Base-by-base conservation (phyloP, 2,888 invertebrate species). In the Ormyrus pomaceus region DNA sequence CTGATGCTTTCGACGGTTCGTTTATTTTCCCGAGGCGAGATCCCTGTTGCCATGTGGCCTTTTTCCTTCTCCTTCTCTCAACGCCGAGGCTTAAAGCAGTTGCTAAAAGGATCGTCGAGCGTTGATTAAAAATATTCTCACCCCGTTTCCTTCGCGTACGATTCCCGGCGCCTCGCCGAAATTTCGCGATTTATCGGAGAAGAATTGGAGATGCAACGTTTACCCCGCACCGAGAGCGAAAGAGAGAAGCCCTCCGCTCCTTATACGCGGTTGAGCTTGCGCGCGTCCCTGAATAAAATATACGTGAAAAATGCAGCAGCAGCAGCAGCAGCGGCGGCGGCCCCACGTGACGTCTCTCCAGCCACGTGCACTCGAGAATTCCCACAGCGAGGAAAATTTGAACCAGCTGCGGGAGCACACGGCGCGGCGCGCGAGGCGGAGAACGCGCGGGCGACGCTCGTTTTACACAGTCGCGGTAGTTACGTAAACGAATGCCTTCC, bases 401-500 rank as follows among this genome's bases (percentile, higher is more conserved):
- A 79, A 51, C 45, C 34, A 11, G 19, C 45, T 34, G 45, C 19
- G 19, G 19, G 48, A n/a, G n/a, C n/a, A n/a, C n/a, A n/a, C n/a
- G 1, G 19, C 19, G 19, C 19, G 1, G 19, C 19, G 61, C 11
- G 8, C 45, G 5, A 8, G 11, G 3, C 46, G n/a, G 58, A 34
- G 34, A 34, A 2, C 34, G n/a, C n/a, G n/a, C n/a, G n/a, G 2
- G 34, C 34, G 34, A 34, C 34, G 34, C 34, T 34, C 64, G 45
- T 74, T 74, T 74, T 74, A 45, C 68, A 61, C 61, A 61, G 50
- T 50, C 19, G 64, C 13, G 51, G 58, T 13, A 9, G 58, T 78
- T 78, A 68, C 62, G 56, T 66, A 66, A 64, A 64, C 71, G 71
- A 77, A 77, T 72, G 53, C 59, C 66, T 59, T 48, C 72, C 64